phyloP scores from a whole-genome alignment of 2,113 vertebrate genomes.

The Halcyon malimbica region DNA sequence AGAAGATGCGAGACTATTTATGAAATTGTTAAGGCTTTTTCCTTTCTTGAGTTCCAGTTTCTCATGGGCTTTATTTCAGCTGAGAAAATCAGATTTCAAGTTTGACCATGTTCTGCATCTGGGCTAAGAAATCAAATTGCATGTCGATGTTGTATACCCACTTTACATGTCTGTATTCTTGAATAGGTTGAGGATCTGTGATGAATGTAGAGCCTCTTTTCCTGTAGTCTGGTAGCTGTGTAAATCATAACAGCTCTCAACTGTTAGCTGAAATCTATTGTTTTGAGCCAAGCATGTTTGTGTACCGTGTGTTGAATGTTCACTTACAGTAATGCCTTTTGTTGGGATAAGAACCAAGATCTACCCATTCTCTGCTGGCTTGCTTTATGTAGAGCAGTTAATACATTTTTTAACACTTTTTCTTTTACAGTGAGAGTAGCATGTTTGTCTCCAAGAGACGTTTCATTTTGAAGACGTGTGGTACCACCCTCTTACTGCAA shows the following conservation, averaged over 20 bases:
- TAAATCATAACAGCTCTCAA: neutral
- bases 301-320: neutral
- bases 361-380: neutral
- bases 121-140: neutral
- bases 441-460: constrained; percentile 99
- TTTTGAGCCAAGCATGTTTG: neutral
- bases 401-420: neutral
- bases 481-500: constrained; percentile 99
- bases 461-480: constrained; percentile 99
- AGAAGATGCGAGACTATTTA: neutral
- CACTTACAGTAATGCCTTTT: neutral
- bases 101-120: neutral
- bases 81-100: neutral
- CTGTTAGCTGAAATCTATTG: neutral
- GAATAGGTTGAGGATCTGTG: neutral
- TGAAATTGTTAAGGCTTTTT: neutral
- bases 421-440: constrained; percentile 95
- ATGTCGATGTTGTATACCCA: neutral
- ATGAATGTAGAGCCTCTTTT: neutral
- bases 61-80: neutral
- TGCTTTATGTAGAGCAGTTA: neutral
- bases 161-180: neutral
- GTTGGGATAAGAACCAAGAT: neutral
- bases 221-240: neutral
- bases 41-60: neutral